Evolutionary conservation across 2,888 invertebrate species (phyloP), one percentile per base, ranked within the genome.

Genomic region (Mechanitis mazaeus): DNA sequence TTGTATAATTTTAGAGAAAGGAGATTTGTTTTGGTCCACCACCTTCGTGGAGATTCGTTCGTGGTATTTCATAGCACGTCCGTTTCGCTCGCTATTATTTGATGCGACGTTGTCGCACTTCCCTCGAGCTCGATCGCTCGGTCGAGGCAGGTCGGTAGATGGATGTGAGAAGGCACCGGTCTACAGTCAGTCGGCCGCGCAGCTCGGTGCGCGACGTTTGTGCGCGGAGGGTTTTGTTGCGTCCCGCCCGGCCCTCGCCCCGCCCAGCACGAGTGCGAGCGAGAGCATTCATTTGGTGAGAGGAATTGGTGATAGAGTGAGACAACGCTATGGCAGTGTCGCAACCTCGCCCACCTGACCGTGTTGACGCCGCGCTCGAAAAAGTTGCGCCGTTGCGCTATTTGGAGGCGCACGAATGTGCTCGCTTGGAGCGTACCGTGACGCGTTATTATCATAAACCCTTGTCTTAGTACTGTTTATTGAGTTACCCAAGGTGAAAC

Each of bases 301-400:
- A 76, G 76, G 70, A 71, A 72, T 67, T 69, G 57, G 68, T 64
- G 69, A 64, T 59, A 67, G 74, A 81, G 67, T 69, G 84, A 80
- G 86, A 87, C 71, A 69, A 75, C 76, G 69, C 72, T 73, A 88
- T 85, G 85, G 83, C 88, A 82, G 85, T 88, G 89, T 88, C 90
- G 90, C 90, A 89, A 90, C 89, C 87, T 89, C 89, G 87, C 89
- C 89, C 90, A 90, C 90, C 90, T 90, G 90, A 90, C 88, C 86
- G 88, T 89, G 90, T 88, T 89, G 89, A 89, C 83, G 89, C 87
- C 88, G 88, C 85, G 85, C 87, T 88, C 84, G 86, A 87, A 88
- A 88, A 89, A 89, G 88, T 88, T 89, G 88, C 89, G 89, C 88
- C 88, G 88, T 85, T 87, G 89, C 89, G 89, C 89, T 89, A 88